These are phyloP conservation scores for zebrafish (Danio rerio) DNA, from an alignment of 2,113 vertebrate genomes.

Conservation along the genomic window DNA sequence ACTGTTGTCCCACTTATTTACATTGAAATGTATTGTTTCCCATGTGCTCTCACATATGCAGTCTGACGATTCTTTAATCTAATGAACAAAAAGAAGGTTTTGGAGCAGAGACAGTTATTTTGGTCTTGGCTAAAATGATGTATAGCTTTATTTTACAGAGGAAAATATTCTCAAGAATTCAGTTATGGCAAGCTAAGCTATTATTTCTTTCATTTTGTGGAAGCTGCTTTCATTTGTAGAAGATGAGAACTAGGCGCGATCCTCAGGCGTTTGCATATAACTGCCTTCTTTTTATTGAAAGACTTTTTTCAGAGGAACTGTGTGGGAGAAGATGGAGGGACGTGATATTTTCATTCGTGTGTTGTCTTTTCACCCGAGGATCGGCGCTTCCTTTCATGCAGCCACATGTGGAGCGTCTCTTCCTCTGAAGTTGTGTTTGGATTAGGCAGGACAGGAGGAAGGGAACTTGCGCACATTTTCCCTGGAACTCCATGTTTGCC, in stretches of 20 bases:
- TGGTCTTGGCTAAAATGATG: neutral
- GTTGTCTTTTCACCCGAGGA: conserved; percentile 68
- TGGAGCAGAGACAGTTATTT: neutral
- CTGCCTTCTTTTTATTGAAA: conserved; percentile 45
- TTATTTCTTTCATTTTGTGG: conserved; percentile 41
- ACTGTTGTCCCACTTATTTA: too few relatives aligned
- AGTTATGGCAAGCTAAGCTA: neutral
- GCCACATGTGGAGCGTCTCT: conserved; percentile 67
- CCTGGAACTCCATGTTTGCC: conserved; percentile 46
- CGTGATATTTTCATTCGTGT: conserved; percentile 61
- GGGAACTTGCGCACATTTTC: conserved; percentile 22
- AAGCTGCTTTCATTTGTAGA: conserved; percentile 35
- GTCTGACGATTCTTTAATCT: too few relatives aligned
- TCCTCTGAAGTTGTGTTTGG: conserved; percentile 72
- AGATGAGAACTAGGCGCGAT: conserved; percentile 28
- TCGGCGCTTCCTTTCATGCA: conserved; percentile 62
- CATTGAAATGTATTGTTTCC: too few relatives aligned
- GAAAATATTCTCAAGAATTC: neutral
- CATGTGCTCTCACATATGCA: too few relatives aligned
- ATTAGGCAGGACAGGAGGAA: conserved; percentile 63
- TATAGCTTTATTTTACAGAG: neutral
- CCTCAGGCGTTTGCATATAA: conserved; percentile 42
- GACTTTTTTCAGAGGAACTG: conserved; percentile 46
- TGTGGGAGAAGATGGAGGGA: conserved; percentile 51
- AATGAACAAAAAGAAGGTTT: neutral